Base-by-base conservation (phyloP, 2,888 invertebrate genomes). In the Drosophila melanosoma region DNA sequence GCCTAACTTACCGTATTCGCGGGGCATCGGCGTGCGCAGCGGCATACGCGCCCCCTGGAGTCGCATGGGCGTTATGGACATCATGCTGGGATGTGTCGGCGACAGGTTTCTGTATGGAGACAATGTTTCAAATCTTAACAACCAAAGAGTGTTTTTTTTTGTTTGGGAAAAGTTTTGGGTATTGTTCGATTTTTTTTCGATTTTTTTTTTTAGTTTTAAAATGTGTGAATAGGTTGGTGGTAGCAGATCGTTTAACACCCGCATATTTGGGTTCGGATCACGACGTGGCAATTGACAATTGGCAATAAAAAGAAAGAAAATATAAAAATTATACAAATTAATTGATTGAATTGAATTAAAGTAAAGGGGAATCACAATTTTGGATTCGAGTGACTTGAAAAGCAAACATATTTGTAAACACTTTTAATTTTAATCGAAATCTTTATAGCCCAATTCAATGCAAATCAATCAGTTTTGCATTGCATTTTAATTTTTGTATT, bases 1-100 rank as follows among this genome's bases (percentile, higher is more conserved):
- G 82, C 87, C 87, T 66, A 83, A 96, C 97, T 96, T 95, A 97
- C 98, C 97, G 94, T 97, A 98, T 93, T 98, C 97, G 86, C 97
- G 97, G 90, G 97, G 91, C 95, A 97, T 95, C 75, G 96, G 95
- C 91, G 95, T 93, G 84, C 93, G 91, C 82, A 93, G 82, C 81
- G 93, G 92, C 88, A 93, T 92, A 84, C 93, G 91, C 76, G 93
- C 91, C 87, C 94, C 93, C 75, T 94, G 93, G 84, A 95, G 94
- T 80, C 95, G 94, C 91, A 95, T 94, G 90, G 96, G 95, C 94
- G 92, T 94, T 92, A 95, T 94, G 76, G 95, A 94, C 94, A 96
- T 95, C 95, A 96, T 95, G 91, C 95, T 94, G 76, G 95, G 95
- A 94, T 96, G 96, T 92, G 96, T 95, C 84, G 96, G 96, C 91